phyloP scores from a whole-genome alignment of 2,888 invertebrate genomes.

The Zele albiditarsus region DNA sequence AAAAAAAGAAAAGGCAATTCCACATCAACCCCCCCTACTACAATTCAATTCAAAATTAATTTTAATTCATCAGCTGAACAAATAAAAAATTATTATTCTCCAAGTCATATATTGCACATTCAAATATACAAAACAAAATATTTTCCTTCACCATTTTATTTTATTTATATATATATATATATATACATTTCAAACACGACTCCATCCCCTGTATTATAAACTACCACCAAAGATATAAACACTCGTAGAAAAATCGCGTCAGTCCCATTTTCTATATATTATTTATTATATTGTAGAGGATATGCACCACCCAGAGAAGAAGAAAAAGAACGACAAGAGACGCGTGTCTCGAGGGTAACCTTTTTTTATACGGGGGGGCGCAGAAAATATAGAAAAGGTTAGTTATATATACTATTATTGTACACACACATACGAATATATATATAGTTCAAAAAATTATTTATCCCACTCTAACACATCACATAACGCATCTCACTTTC shows the following conservation, averaged over 20 bases:
- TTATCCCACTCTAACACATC: neutral
- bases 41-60: neutral
- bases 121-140: no score
- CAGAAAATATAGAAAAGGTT: neutral
- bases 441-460: neutral
- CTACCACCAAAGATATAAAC: neutral
- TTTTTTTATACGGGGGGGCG: constrained; percentile 4
- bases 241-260: neutral
- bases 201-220: neutral
- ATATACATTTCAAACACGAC: neutral
- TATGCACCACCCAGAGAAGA: constrained; percentile 6
- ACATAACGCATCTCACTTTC: neutral
- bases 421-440: neutral
- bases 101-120: neutral
- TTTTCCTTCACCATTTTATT: no score
- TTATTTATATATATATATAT: no score
- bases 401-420: neutral
- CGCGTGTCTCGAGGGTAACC: constrained; percentile 18
- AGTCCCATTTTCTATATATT: neutral
- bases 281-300: neutral
- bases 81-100: no score
- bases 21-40: neutral
- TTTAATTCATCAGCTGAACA: neutral
- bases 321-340: constrained; percentile 8
- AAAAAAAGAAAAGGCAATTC: no score